Evolutionary conservation across 1,140 invertebrate species (phyloP).

Genomic region (Drosophila simulans): DNA sequence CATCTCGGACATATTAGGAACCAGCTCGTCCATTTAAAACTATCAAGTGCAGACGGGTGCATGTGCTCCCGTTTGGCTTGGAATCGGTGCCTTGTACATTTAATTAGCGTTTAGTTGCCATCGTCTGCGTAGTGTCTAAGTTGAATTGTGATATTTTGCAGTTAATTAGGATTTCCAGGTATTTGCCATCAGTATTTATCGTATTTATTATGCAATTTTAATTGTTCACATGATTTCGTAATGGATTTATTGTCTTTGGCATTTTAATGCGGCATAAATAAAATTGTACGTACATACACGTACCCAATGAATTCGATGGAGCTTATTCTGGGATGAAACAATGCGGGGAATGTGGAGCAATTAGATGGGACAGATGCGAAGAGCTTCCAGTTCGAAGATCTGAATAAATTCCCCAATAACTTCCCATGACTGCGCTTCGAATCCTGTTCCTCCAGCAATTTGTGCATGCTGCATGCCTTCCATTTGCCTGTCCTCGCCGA

Average conservation of each 20-base stretch:
- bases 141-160: slow-evolving; percentile 81
- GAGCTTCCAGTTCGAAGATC: not conserved
- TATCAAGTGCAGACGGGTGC: not conserved
- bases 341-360: slow-evolving; percentile 10
- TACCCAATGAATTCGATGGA: slow-evolving; percentile 26
- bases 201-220: slow-evolving; percentile 83
- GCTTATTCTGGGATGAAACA: slow-evolving; percentile 12
- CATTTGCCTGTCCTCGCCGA: slow-evolving; percentile 24
- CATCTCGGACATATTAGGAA: slow-evolving; percentile 78
- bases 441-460: slow-evolving; percentile 42
- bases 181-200: slow-evolving; percentile 80
- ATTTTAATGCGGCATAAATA: slow-evolving; percentile 73
- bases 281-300: slow-evolving; percentile 27
- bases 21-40: slow-evolving; percentile 58
- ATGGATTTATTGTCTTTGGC: slow-evolving; percentile 79
- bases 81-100: slow-evolving; percentile 71
- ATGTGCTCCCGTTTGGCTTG: slow-evolving; percentile 63
- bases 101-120: slow-evolving; percentile 79
- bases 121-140: slow-evolving; percentile 54
- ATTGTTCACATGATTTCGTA: slow-evolving; percentile 80
- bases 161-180: slow-evolving; percentile 83
- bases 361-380: slow-evolving; percentile 6
- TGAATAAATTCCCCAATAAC: slow-evolving; percentile 13
- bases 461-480: slow-evolving; percentile 28
- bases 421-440: slow-evolving; percentile 27